phyloP scores from a whole-genome alignment of 2,888 invertebrate genomes.

The Acleris literana region DNA sequence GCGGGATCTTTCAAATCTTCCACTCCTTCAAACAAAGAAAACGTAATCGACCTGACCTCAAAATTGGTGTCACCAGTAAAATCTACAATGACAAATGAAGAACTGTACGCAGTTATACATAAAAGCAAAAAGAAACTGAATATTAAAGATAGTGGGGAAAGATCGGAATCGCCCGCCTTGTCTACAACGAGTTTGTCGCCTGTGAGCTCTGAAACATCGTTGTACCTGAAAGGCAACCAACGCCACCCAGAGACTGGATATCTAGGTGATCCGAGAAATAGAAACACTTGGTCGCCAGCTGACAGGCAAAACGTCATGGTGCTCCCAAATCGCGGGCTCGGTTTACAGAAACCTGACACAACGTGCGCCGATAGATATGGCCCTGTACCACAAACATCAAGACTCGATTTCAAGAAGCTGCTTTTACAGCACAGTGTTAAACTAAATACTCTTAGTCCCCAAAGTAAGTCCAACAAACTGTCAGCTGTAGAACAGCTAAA shows the following conservation, averaged over 20 bases:
- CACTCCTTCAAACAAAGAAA: constrained; percentile 85
- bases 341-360: constrained; percentile 64
- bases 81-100: constrained; percentile 90
- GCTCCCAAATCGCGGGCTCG: constrained; percentile 47
- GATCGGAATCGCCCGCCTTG: constrained; percentile 76
- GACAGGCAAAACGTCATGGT: constrained; percentile 65
- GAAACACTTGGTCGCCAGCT: constrained; percentile 87
- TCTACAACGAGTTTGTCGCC: constrained; percentile 78
- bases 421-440: constrained; percentile 90
- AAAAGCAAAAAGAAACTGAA: constrained; percentile 90
- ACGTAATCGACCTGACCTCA: constrained; percentile 75
- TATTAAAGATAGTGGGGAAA: constrained; percentile 82
- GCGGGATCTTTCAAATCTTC: constrained; percentile 86
- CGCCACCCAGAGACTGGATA: constrained; percentile 85
- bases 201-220: constrained; percentile 76
- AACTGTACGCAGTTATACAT: constrained; percentile 90
- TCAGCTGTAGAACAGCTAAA: constrained; percentile 92
- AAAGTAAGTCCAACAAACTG: constrained; percentile 84
- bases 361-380: constrained; percentile 86
- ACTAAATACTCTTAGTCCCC: constrained; percentile 78
- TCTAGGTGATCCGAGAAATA: constrained; percentile 80
- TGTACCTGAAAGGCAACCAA: constrained; percentile 70
- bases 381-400: constrained; percentile 87
- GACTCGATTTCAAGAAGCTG: constrained; percentile 92
- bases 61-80: constrained; percentile 86